Conservation (phyloP, 2,113 vertebrate genomes). For the Phalacrocorax carbo region DNA sequence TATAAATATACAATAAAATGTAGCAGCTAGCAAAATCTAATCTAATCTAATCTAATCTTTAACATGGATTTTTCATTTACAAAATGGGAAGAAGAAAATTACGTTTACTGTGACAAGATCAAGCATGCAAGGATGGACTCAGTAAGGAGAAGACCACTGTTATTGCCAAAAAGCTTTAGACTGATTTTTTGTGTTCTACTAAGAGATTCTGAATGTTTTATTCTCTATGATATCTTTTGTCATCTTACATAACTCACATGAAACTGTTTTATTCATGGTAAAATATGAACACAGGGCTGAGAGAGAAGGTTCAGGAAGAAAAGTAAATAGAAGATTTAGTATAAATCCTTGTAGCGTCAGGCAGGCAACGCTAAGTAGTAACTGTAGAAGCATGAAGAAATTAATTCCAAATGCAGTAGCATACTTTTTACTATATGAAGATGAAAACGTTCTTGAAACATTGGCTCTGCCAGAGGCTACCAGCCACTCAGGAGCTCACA, state of each 20-base stretch:
- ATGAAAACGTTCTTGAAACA: neutral
- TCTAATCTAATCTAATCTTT: neutral
- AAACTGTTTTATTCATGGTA: neutral
- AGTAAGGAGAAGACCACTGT: neutral
- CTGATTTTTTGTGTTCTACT: neutral
- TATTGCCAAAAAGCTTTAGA: neutral
- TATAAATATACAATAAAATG: neutral
- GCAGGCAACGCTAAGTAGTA: neutral
- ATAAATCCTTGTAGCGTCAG: slow-evolving; percentile 6
- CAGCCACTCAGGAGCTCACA: neutral
- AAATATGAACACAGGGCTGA: neutral
- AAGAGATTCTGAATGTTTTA: neutral
- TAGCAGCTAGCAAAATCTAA: neutral
- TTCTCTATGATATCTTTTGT: neutral
- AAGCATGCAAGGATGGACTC: neutral
- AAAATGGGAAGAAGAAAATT: neutral
- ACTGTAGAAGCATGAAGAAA: neutral
- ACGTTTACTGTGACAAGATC: neutral
- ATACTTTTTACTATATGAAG: neutral
- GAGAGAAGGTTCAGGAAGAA: slow-evolving; percentile 5
- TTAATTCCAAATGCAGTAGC: neutral
- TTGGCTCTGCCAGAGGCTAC: neutral
- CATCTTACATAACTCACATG: neutral
- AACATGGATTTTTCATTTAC: neutral
- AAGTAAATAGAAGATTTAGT: neutral